Evolutionary conservation across 2,797 vertebrate species (phyloP), one percentile per base, ranked within the genome.

Genomic region (Bovichtus variegatus): DNA sequence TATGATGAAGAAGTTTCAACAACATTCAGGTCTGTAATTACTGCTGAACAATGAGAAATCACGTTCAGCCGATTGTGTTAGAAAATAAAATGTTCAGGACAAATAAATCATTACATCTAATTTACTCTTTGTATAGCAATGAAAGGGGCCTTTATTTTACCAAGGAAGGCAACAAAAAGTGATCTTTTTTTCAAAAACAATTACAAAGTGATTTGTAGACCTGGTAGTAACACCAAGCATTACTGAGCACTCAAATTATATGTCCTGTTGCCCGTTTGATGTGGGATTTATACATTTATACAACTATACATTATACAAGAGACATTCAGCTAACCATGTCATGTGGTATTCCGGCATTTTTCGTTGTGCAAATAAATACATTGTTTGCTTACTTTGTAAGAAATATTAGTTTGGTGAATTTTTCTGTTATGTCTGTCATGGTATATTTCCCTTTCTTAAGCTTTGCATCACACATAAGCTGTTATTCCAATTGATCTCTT

Each of bases 101-200:
- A 64, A 57, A 78, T 25, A 61, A 54, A 43, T 49, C 4, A 38
- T 38, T 43, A 6, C 10, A 63, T 57, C 57, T 6, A 50, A 62
- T 38, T 43, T 0, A 53, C 11, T 50, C 23, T 67, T 66, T 74
- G 8, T 15, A 11, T 2, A 18, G 46, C 25, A 44, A 6, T 41
- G 19, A 74, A 67, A 53, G 6, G 1, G 8, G n/a, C n/a, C 43
- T 67, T 60, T 29, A 54, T 44, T 64, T 41, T 21, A 43, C 6
- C 1, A 38, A 27, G 59, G 2, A 64, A 36, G 1, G 36, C 6
- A 1, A 76, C 25, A 53, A 29, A 53, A 53, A 41, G 25, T 25
- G 9, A 25, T 34, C 6, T 31, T 41, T 54, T 25, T 50, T 43
- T 18, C 50, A 1, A 65, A 80, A 65, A 23, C 27, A 12, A 31